These are phyloP conservation scores for Mobula birostris DNA, from an alignment of 2,113 vertebrate genomes.

Conservation along the genomic window DNA sequence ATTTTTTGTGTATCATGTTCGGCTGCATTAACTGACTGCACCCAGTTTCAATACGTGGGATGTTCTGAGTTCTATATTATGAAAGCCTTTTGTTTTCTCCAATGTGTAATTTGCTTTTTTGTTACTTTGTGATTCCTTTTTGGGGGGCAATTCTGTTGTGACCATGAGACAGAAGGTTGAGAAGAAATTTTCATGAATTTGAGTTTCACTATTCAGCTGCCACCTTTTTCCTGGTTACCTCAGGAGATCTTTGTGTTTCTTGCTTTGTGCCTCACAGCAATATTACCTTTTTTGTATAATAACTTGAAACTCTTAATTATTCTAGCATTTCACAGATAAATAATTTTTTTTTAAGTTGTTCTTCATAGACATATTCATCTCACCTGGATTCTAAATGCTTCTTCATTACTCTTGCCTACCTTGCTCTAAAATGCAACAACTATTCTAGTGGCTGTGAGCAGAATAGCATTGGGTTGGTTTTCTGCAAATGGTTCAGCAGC, in stretches of 20 bases:
- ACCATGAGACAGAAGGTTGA: background rate
- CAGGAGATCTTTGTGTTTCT: background rate
- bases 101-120: background rate
- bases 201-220: background rate
- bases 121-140: background rate
- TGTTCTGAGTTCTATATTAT: background rate
- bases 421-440: too few relatives aligned
- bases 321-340: too few relatives aligned
- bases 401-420: too few relatives aligned
- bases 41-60: background rate
- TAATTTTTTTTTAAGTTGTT: too few relatives aligned
- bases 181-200: background rate
- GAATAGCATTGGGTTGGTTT: too few relatives aligned
- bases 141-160: background rate
- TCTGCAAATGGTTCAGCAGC: too few relatives aligned
- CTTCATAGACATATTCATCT: too few relatives aligned
- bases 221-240: background rate
- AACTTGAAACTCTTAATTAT: too few relatives aligned
- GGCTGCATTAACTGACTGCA: background rate
- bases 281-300: too few relatives aligned
- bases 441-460: too few relatives aligned
- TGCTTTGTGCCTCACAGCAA: background rate
- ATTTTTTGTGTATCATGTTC: too few relatives aligned
- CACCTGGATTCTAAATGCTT: too few relatives aligned
- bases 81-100: background rate